These are phyloP conservation scores for Oxygymnocypris stewartii DNA, from an alignment of 2,113 vertebrate genomes.

Conservation along the genomic window DNA sequence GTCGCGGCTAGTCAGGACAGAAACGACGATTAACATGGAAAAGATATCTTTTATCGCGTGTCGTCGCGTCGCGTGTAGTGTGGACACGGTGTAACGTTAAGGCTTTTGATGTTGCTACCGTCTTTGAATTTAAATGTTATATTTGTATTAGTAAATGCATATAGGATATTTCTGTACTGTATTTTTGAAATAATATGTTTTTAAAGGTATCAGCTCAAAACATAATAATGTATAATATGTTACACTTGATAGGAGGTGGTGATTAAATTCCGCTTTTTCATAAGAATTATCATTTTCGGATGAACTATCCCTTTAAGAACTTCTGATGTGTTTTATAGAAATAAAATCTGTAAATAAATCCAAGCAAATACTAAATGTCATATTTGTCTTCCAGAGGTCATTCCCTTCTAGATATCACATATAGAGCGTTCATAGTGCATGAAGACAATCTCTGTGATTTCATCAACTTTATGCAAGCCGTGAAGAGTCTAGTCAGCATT, in stretches of 20 bases:
- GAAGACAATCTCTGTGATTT: background rate
- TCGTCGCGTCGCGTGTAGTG: too few relatives aligned
- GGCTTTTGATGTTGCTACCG: background rate
- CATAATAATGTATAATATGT: background rate
- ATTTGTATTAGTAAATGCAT: background rate
- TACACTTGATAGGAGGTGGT: background rate
- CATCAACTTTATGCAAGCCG: background rate
- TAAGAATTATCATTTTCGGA: background rate
- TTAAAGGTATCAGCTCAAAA: background rate
- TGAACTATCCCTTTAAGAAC: background rate
- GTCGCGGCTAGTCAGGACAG: too few relatives aligned
- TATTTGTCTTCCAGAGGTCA: background rate
- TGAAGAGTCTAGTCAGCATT: background rate
- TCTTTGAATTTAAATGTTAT: background rate
- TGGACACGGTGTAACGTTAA: too few relatives aligned
- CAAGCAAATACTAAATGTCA: background rate
- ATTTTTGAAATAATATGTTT: background rate
- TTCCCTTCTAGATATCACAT: background rate
- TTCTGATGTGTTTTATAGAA: background rate
- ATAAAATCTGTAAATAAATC: background rate
- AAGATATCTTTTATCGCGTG: too few relatives aligned
- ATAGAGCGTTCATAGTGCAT: background rate
- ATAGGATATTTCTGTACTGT: background rate
- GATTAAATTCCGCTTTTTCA: background rate
- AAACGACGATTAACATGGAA: too few relatives aligned